phyloP scores from a whole-genome alignment of 2,797 vertebrate species.

The Myoxocephalus aenaeus region DNA sequence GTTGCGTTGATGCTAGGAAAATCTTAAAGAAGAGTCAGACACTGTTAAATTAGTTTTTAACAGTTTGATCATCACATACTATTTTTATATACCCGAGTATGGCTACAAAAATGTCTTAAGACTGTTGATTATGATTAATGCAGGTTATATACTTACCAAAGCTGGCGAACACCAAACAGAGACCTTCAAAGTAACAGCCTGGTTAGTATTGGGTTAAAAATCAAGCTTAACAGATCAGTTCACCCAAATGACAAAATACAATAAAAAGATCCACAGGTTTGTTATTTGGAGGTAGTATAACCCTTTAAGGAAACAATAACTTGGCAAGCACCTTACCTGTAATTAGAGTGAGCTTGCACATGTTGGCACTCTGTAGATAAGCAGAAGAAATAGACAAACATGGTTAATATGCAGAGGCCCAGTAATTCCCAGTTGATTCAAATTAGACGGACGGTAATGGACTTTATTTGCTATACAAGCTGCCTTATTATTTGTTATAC shows the following conservation, averaged over 20 bases:
- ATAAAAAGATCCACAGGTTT: background rate
- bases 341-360: constrained; percentile 40
- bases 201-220: constrained; percentile 1
- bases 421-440: background rate
- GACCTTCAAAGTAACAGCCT: constrained; percentile 43
- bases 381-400: background rate
- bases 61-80: constrained; percentile 71
- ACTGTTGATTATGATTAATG: background rate
- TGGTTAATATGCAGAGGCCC: background rate
- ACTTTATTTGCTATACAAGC: background rate
- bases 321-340: constrained; percentile 41
- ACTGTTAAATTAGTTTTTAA: no score
- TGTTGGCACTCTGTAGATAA: constrained; percentile 28
- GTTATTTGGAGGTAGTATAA: background rate
- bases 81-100: no score
- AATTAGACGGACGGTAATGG: background rate
- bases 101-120: no score
- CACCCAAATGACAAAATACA: background rate
- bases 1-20: no score
- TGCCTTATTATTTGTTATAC: background rate
- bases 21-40: no score
- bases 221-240: background rate
- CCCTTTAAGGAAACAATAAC: background rate
- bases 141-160: constrained; percentile 47
- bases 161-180: constrained; percentile 44